phyloP scores from a whole-genome alignment of 2,113 vertebrate genomes.

The Tyto alba region DNA sequence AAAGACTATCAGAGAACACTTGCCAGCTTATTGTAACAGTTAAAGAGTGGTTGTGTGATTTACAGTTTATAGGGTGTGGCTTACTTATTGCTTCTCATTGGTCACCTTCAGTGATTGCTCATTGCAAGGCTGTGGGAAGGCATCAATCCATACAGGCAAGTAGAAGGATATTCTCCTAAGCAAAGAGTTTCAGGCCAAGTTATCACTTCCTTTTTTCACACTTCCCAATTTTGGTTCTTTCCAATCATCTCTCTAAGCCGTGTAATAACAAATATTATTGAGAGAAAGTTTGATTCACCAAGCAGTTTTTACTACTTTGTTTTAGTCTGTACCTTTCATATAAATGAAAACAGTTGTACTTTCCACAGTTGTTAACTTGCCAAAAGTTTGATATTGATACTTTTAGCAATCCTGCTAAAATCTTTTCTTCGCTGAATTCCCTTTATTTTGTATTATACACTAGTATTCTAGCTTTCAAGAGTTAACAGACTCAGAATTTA shows the following conservation, averaged over 20 bases:
- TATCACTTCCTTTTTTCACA: not conserved
- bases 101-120: not conserved
- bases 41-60: not conserved
- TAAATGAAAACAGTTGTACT: not conserved
- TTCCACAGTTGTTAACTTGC: not conserved
- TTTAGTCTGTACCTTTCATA: not conserved
- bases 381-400: not conserved
- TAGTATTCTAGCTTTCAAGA: not conserved
- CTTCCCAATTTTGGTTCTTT: not conserved
- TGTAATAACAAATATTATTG: not conserved
- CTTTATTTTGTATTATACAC: not conserved
- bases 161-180: not conserved
- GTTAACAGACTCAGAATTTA: not conserved
- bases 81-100: not conserved
- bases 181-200: not conserved
- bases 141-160: rapidly evolving
- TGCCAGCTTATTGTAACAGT: not conserved
- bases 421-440: not conserved
- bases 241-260: not conserved
- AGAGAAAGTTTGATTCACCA: not conserved
- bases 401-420: not conserved
- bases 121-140: not conserved
- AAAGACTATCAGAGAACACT: not conserved
- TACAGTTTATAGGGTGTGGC: not conserved
- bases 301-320: not conserved